Percentiles rank a stretch among this genome's conserved stretches.
Conservation (phyloP, 2,797 vertebrate genomes). For the Melanotaenia pygmaea region DNA sequence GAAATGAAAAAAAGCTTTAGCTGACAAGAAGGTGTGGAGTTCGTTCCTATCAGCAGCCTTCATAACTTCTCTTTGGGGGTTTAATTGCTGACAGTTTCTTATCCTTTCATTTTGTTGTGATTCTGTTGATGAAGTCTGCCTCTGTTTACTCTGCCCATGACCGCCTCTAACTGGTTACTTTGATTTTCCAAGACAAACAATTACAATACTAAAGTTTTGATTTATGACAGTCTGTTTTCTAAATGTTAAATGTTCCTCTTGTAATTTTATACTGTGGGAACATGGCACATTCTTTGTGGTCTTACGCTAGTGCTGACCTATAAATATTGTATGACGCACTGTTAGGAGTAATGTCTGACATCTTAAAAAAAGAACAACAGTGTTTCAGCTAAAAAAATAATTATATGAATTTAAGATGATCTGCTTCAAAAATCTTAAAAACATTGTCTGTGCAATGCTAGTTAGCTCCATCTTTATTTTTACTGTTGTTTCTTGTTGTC, state of each 20-base stretch:
- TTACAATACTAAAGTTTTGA: not conserved
- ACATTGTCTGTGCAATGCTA: not conserved
- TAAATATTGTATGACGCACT: conserved; percentile 1
- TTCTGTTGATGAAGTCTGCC: conserved; percentile 24
- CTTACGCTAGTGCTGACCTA: not conserved
- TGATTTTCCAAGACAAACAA: not conserved
- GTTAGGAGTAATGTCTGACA: conserved; percentile 6
- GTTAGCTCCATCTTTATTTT: not conserved
- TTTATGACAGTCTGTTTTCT: conserved; percentile 10
- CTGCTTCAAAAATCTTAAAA: accelerated
- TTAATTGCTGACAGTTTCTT: conserved; percentile 34
- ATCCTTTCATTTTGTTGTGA: conserved; percentile 40
- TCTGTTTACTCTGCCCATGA: conserved; percentile 23
- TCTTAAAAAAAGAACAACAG: not conserved
- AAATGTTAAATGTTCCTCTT: not conserved
- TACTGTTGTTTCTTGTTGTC: not conserved
- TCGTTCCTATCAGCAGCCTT: too few species aligned
- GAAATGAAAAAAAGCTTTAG: too few species aligned
- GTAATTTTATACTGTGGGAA: not conserved
- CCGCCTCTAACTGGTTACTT: conserved; percentile 5
- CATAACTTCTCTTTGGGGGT: too few species aligned
- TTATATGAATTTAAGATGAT: not conserved
- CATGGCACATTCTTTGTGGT: conserved; percentile 7
- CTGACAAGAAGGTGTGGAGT: too few species aligned
- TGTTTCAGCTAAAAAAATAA: not conserved